Evolutionary conservation across 1,140 invertebrate species (phyloP), one percentile per base, ranked within the genome.

Genomic region (Cyrtorhinus lividipennis): DNA sequence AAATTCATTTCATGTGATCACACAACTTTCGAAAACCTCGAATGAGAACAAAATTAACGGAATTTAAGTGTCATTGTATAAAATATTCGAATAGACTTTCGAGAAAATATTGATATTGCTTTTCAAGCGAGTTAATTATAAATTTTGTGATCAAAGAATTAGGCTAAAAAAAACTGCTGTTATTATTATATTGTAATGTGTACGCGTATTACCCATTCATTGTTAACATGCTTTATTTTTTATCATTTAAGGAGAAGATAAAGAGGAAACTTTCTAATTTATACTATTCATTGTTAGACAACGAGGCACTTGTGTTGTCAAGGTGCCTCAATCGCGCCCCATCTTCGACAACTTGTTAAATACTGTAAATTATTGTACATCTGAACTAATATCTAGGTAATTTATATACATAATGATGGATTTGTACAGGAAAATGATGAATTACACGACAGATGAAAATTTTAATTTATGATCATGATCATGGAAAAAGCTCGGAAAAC

Each of bases 301-400:
- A 27, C 2, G 27, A 63, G 56, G 57, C 57, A 10, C n/a, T 63
- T 20, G n/a, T 30, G 24, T 63, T 63, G 46, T 58, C 23, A 38
- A 30, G 26, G 44, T 53, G 20, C 15, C 48, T 53, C 48, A 53
- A 63, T 57, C 26, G 53, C 25, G 23, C 56, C n/a, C n/a, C 10
- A 20, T 20, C 48, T 18, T 62, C 61, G 10, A 26, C n/a, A 56
- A 12, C 10, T 30, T 58, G 56, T 62, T 30, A 24, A 23, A 62
- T 5, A 30, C n/a, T 63, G 62, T 63, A 63, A 63, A 63, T 63
- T 63, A 58, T 58, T 63, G 62, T 63, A 63, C 26, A 63, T 57
- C 60, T 57, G 24, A 44, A 56, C 24, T 63, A 63, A 58, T 63
- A 24, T 58, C 58, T 53, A 58, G 27, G 56, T 59, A 57, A 63